Conservation (phyloP, 2,113 vertebrate species). For the Heterochromis multidens region DNA sequence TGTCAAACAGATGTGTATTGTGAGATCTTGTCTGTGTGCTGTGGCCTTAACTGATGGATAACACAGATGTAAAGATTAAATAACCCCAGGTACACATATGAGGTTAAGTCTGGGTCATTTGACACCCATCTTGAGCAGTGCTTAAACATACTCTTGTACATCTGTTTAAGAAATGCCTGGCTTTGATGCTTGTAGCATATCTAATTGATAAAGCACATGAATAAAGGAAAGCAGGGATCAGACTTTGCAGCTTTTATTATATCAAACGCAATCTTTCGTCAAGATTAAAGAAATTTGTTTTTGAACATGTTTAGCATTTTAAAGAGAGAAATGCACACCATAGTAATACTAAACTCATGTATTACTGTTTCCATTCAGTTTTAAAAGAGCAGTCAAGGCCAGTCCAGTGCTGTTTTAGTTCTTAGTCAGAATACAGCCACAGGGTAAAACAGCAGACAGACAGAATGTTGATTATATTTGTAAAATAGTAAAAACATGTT, state of each 20-base stretch:
- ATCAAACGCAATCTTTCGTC: not conserved
- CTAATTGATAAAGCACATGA: conserved; percentile 20
- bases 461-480: not conserved
- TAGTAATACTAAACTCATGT: too few relatives aligned
- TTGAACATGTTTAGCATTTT: not conserved
- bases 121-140: conserved; percentile 22
- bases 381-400: not conserved
- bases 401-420: not conserved
- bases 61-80: conserved; percentile 37
- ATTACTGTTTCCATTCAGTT: not conserved
- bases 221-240: not conserved
- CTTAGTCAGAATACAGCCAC: not conserved
- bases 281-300: not conserved
- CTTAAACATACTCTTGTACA: not conserved
- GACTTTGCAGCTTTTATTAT: not conserved
- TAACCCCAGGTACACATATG: conserved; percentile 4
- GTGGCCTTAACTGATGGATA: conserved; percentile 11
- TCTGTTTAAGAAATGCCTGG: conserved; percentile 22
- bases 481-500: not conserved
- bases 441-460: not conserved
- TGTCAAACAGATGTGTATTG: conserved; percentile 42
- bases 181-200: not conserved
- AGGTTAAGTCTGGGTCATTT: not conserved
- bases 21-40: not conserved
- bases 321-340: not conserved